Evolutionary conservation across 2,797 vertebrate species (phyloP), one percentile per base, ranked within the genome.

Genomic region (Falco peregrinus): DNA sequence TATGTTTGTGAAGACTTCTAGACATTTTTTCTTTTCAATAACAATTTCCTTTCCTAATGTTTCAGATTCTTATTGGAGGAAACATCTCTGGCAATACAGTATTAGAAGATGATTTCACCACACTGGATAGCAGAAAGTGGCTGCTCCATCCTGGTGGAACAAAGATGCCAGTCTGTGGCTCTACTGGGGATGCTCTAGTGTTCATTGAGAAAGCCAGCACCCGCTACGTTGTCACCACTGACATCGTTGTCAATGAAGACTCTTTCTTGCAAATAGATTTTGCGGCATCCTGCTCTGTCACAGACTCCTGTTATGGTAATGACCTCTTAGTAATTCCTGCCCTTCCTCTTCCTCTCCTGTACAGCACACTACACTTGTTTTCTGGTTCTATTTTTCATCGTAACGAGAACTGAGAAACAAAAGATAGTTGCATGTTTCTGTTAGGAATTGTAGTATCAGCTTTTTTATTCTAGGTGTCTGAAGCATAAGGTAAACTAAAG

Each of bases 151-250:
- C 99, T 0, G 99, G 99, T 19, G 99, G 99, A 50, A 99, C 99
- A 28, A 98, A 99, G 54, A 99, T 99, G 99, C 99, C 99, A 3
- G 99, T 99, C 71, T 99, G 99, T n/a, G 99, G 99, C 67, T 99
- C 99, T 18, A 98, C 98, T 1, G 99, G 99, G 7, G 98, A 99
- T 28, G 99, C 99, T 21, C 99, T 99, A 24, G 99, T 99, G 67
- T 99, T 99, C 97, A 99, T 99, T 18, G 99, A 99, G 97, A 99
- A 99, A 97, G 99, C 99, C 61, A 99, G 99, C 98, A 99, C 99
- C 19, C 99, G 99, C 86, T 99, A 99, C 2, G 99, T 99, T 48
- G 98, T 99, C 73, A 99, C 99, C 94, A 99, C 99, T 9, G 99
- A 99, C 96, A 99, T 99, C 31, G 99, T 98, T 63, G 97, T 99